phyloP scores from a whole-genome alignment of 2,797 vertebrate genomes.

The Adelosebastes latens region DNA sequence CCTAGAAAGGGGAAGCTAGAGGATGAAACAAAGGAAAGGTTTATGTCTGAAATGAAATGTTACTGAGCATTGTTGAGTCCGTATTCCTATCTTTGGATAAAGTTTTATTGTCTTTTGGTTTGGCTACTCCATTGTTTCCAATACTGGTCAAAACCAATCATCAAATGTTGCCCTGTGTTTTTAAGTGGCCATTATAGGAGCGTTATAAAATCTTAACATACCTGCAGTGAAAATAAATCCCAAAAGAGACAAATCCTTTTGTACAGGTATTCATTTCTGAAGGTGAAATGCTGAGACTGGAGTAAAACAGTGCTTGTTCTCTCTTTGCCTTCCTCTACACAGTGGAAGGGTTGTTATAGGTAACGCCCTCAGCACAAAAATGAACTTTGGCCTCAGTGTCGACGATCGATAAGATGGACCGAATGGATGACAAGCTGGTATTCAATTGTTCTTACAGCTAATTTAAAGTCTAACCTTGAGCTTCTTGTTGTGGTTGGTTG shows the following conservation, averaged over 20 bases:
- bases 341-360: not conserved
- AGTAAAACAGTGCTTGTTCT: not conserved
- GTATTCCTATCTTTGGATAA: not conserved
- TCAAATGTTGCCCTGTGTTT: not conserved
- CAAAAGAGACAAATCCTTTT: not conserved
- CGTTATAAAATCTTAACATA: slow-evolving; percentile 11
- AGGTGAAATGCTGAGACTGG: not conserved
- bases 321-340: not conserved
- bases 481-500: not conserved
- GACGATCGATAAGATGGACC: slow-evolving; percentile 36
- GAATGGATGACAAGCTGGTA: not conserved
- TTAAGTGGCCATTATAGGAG: not conserved
- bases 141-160: not conserved
- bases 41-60: not conserved
- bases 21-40: not conserved
- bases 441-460: not conserved
- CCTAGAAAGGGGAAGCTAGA: not conserved
- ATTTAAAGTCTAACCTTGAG: not conserved
- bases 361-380: slow-evolving; percentile 55
- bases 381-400: slow-evolving; percentile 49
- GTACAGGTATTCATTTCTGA: not conserved
- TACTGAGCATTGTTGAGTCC: not conserved
- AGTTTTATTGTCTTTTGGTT: not conserved
- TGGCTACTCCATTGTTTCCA: not conserved
- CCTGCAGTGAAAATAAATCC: slow-evolving; percentile 9